Percentiles rank a stretch among this genome's conserved stretches.
Evolutionary conservation across 2,797 vertebrate genomes (phyloP).

Genomic region (Eutrigla gurnardus): DNA sequence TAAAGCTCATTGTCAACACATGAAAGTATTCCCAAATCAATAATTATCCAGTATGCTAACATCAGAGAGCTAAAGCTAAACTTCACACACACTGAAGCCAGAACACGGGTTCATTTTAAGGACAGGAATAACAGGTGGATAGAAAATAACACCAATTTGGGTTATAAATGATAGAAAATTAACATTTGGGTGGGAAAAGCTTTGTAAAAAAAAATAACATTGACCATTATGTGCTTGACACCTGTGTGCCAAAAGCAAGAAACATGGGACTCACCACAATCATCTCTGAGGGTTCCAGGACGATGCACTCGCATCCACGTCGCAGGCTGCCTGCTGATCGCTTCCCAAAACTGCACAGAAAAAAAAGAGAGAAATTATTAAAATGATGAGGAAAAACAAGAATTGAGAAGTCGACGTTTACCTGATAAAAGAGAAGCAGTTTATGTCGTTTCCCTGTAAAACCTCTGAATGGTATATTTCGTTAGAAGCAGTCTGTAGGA

Average conservation of each 20-base stretch:
- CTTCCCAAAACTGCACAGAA: conserved; percentile 92
- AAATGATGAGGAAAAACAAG: not conserved
- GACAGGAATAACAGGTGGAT: not conserved
- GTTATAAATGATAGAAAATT: not conserved
- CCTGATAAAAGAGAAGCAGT: rapidly evolving
- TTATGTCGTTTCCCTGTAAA: rapidly evolving
- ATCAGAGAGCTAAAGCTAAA: conserved; percentile 1
- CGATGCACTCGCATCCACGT: conserved; percentile 98
- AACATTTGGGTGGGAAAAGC: not conserved
- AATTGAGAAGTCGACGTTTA: not conserved
- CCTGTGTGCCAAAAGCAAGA: conserved; percentile 9
- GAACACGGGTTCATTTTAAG: not conserved
- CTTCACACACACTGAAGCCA: not conserved
- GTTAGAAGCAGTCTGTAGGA: not conserved
- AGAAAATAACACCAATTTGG: not conserved
- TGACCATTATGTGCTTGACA: conserved; percentile 8
- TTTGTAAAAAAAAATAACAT: not conserved
- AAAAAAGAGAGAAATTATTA: not conserved
- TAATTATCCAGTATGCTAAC: conserved; percentile 1
- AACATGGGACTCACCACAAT: conserved; percentile 92
- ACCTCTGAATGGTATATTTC: not conserved
- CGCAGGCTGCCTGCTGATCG: conserved; percentile 96
- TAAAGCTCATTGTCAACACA: not conserved
- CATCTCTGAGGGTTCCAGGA: conserved; percentile 98
- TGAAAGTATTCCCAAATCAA: not conserved